These are phyloP conservation scores for Apamea anceps DNA, from an alignment of 2,888 invertebrate genomes.

Conservation along the genomic window DNA sequence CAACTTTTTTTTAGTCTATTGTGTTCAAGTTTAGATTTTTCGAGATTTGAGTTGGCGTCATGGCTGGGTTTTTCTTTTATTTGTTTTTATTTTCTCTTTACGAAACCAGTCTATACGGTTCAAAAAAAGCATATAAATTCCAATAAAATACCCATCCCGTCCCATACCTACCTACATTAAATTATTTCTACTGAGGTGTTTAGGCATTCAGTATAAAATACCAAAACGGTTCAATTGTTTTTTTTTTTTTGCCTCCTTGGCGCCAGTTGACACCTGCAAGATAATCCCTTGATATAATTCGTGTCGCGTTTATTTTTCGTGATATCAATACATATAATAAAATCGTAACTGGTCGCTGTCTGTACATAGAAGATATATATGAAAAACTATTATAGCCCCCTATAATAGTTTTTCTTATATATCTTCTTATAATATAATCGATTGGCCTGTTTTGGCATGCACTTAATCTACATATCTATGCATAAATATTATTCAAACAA, in stretches of 20 bases:
- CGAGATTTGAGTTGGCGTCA: neutral
- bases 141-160: neutral
- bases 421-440: conserved; percentile 46
- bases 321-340: conserved; percentile 9
- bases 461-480: conserved; percentile 27
- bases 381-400: too few species aligned
- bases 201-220: conserved; percentile 34
- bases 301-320: conserved; percentile 50
- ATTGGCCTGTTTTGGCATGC: conserved; percentile 48
- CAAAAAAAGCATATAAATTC: neutral
- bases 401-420: too few species aligned
- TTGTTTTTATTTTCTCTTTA: conserved; percentile 20
- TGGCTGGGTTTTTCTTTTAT: neutral
- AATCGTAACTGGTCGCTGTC: too few species aligned
- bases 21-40: conserved; percentile 9
- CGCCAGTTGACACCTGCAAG: conserved; percentile 42
- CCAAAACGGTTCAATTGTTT: conserved; percentile 49
- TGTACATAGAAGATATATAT: too few species aligned
- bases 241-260: conserved; percentile 39
- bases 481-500: conserved; percentile 38
- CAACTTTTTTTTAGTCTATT: conserved; percentile 13
- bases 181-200: conserved; percentile 8
- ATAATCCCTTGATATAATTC: conserved; percentile 40
- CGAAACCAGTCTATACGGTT: conserved; percentile 20
- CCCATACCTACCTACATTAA: conserved; percentile 7